These are phyloP conservation scores for Perca flavescens DNA, from an alignment of 2,113 vertebrate genomes.

Conservation along the genomic window DNA sequence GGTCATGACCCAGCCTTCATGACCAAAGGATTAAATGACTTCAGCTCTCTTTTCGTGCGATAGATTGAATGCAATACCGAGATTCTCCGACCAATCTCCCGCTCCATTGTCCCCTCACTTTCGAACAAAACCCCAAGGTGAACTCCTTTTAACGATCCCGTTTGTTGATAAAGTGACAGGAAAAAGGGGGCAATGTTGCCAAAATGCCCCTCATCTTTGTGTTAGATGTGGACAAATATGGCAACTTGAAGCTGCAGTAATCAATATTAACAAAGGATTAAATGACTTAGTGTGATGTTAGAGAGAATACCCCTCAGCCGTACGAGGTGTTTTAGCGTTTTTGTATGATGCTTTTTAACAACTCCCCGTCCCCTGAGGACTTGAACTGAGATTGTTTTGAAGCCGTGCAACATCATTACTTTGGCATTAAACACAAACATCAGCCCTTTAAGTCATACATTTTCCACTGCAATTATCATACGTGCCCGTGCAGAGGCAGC, in stretches of 20 bases:
- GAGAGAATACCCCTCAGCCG: neutral
- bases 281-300: neutral
- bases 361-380: neutral
- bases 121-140: too few relatives aligned
- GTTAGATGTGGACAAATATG: neutral
- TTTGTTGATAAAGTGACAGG: too few relatives aligned
- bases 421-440: constrained; percentile 60
- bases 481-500: constrained; percentile 68
- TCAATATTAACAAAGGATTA: neutral
- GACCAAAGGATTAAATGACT: too few relatives aligned
- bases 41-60: too few relatives aligned
- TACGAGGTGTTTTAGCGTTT: neutral
- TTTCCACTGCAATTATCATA: constrained; percentile 63
- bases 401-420: constrained; percentile 53
- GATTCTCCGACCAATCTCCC: too few relatives aligned
- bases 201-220: neutral
- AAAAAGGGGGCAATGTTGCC: too few relatives aligned
- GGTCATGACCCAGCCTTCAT: too few relatives aligned
- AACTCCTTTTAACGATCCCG: too few relatives aligned
- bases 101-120: too few relatives aligned
- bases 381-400: constrained; percentile 21
- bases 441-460: constrained; percentile 55
- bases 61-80: too few relatives aligned
- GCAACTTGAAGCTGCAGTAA: neutral
- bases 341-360: neutral